These are phyloP conservation scores for Himalopsyche japonica DNA, from an alignment of 2,888 invertebrate species.

Conservation along the genomic window DNA sequence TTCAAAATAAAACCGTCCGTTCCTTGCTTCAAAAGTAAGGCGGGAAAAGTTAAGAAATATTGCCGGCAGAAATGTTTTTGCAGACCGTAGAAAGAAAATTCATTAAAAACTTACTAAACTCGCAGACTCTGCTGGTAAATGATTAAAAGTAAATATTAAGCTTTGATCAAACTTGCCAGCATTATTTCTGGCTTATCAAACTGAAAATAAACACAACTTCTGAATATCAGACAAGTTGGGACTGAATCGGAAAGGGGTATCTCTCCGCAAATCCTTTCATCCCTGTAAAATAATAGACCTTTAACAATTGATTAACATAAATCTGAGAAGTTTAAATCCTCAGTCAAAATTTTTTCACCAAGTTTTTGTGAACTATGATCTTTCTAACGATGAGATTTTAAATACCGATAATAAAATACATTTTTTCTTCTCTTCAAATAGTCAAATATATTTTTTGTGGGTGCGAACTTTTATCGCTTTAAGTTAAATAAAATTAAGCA, in stretches of 20 bases:
- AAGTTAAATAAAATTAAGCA: neutral
- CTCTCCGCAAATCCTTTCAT: neutral
- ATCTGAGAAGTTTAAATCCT: neutral
- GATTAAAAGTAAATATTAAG: slow-evolving; percentile 41
- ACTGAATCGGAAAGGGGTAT: neutral
- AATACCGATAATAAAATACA: neutral
- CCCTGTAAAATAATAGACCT: slow-evolving; percentile 3
- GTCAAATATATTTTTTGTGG: neutral
- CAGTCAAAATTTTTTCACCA: neutral
- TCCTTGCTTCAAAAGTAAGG: neutral
- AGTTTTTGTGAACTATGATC: neutral
- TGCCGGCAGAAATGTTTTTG: slow-evolving; percentile 17
- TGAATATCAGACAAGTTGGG: neutral
- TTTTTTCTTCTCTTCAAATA: neutral
- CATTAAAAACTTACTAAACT: slow-evolving; percentile 37
- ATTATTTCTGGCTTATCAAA: slow-evolving; percentile 33
- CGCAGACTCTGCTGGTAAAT: slow-evolving; percentile 27
- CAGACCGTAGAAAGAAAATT: slow-evolving; percentile 23
- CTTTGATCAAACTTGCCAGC: slow-evolving; percentile 35
- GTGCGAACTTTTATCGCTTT: neutral
- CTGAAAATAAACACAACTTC: slow-evolving; percentile 28
- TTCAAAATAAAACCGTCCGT: slow-evolving; percentile 3
- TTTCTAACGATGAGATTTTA: neutral
- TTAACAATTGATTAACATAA: slow-evolving; percentile 2
- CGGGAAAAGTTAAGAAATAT: slow-evolving; percentile 9